Conservation (phyloP, 2,888 invertebrate genomes). For the Agrotis puta region DNA sequence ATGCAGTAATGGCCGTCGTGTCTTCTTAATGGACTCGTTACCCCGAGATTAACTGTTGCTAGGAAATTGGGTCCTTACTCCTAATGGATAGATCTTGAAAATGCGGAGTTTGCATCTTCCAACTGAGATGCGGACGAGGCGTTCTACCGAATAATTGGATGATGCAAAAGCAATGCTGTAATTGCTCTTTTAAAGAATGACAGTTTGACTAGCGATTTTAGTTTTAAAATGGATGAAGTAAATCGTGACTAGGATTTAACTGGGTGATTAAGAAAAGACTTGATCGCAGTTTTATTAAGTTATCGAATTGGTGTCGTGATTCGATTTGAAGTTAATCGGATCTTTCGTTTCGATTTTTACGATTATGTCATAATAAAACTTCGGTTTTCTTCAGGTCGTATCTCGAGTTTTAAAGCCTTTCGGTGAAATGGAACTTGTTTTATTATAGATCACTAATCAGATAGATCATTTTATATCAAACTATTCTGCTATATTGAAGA, state of each 20-base stretch:
- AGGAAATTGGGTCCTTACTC: slow-evolving; percentile 74
- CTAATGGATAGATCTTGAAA: slow-evolving; percentile 76
- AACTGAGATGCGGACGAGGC: slow-evolving; percentile 52
- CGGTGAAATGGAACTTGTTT: too few species aligned
- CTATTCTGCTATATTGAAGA: too few species aligned
- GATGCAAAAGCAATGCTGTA: slow-evolving; percentile 64
- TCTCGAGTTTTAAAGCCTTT: too few species aligned
- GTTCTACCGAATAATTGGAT: slow-evolving; percentile 71
- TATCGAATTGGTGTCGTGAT: not conserved
- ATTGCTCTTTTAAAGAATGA: slow-evolving; percentile 53
- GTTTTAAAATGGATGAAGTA: slow-evolving; percentile 26
- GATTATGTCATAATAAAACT: not conserved
- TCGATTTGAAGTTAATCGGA: not conserved
- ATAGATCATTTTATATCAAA: too few species aligned
- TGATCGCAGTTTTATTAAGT: not conserved
- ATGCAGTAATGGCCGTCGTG: slow-evolving; percentile 57
- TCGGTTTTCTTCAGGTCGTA: too few species aligned
- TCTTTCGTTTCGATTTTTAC: not conserved
- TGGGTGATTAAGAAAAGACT: not conserved
- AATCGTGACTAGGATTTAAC: slow-evolving; percentile 15
- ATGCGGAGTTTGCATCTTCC: slow-evolving; percentile 69
- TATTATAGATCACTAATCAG: too few species aligned
- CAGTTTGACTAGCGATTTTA: slow-evolving; percentile 29
- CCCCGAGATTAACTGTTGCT: slow-evolving; percentile 75
- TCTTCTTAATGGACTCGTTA: slow-evolving; percentile 73